Evolutionary conservation across 1,140 invertebrate genomes (phyloP).

Genomic region (Brachionus sp.): DNA sequence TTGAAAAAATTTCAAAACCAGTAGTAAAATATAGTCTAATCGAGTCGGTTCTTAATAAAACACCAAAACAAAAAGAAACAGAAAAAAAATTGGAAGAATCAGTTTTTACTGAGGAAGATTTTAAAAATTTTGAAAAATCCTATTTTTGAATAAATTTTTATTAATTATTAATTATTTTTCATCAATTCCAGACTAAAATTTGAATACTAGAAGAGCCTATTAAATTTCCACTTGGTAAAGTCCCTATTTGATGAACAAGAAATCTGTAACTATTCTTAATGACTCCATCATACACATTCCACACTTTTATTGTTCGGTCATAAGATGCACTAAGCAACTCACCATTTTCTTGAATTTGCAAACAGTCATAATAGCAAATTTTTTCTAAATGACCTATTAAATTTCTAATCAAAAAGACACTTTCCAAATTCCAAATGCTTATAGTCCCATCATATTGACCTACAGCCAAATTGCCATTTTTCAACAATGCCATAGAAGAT

Average conservation of each 20-base stretch:
- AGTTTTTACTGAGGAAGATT: conserved; percentile 43
- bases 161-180: background rate
- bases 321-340: background rate
- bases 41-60: background rate
- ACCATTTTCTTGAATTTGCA: background rate
- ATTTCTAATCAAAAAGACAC: background rate
- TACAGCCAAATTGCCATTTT: background rate
- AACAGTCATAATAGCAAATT: background rate
- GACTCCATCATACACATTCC: background rate
- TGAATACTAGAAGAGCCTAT: background rate
- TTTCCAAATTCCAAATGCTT: background rate
- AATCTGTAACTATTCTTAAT: background rate
- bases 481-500: background rate
- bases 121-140: conserved; percentile 45
- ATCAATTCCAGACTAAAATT: background rate
- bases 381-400: background rate
- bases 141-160: conserved; percentile 15
- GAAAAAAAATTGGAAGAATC: background rate
- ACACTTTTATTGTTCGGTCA: conserved; percentile 7
- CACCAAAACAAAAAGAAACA: background rate
- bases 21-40: conserved; percentile 26
- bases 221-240: background rate
- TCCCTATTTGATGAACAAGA: background rate
- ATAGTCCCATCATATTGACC: background rate
- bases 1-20: conserved; percentile 29